Evolutionary conservation across 2,888 invertebrate species (phyloP).

Genomic region (Calliscelio sp.): DNA sequence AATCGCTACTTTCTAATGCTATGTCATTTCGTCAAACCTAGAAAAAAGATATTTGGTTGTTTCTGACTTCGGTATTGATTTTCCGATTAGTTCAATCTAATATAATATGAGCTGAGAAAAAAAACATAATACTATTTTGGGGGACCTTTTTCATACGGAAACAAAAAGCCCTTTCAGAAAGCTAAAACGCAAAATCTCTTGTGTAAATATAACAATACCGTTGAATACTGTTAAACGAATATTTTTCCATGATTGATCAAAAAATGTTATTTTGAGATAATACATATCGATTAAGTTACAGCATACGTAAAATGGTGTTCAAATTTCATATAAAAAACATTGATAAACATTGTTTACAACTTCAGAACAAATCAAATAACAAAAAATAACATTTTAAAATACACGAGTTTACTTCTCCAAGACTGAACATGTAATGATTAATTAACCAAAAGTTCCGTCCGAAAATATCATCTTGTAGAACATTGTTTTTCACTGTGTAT

Average conservation of each 20-base stretch:
- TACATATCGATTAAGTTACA: not conserved
- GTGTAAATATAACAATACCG: not conserved
- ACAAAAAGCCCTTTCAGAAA: not conserved
- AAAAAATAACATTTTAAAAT: no score
- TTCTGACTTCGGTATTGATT: constrained; percentile 38
- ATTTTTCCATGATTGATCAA: constrained; percentile 38
- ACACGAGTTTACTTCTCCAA: no score
- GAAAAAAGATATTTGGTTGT: constrained; percentile 32
- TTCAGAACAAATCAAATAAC: no score
- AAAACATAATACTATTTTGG: constrained; percentile 1
- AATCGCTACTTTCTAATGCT: constrained; percentile 47
- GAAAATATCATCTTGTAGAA: no score
- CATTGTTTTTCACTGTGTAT: no score
- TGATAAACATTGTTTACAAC: no score
- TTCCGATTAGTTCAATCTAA: constrained; percentile 43
- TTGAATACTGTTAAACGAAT: not conserved
- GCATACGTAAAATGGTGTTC: not conserved
- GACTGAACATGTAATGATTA: no score
- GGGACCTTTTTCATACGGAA: not conserved
- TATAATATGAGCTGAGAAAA: constrained; percentile 12
- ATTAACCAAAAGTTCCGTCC: no score
- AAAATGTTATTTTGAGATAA: constrained; percentile 33
- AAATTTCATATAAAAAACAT: not conserved
- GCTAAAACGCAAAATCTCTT: constrained; percentile 1
- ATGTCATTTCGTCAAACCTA: constrained; percentile 40